Percentiles rank a stretch among this genome's conserved stretches.
Evolutionary conservation across 2,797 vertebrate species (phyloP).

Genomic region (Lateolabrax maculatus): DNA sequence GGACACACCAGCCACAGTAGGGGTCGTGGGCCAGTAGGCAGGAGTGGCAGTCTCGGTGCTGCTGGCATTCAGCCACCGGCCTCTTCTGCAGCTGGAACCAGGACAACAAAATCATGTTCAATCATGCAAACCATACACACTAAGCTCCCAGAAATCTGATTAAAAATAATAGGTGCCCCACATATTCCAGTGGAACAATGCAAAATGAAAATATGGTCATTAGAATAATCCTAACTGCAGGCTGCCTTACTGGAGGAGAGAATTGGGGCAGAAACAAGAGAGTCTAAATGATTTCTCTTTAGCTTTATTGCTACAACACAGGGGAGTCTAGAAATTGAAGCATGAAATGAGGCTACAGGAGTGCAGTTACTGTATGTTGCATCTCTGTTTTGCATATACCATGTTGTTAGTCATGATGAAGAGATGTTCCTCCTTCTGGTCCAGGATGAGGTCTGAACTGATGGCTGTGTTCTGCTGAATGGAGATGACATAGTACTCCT

Average conservation of each 20-base stretch:
- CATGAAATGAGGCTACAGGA: not conserved
- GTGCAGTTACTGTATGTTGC: not conserved
- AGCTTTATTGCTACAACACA: not conserved
- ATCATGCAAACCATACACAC: conserved; percentile 37
- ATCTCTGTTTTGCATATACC: conserved; percentile 76
- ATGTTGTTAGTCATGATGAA: conserved; percentile 94
- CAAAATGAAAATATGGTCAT: conserved; percentile 60
- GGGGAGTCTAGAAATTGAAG: not conserved
- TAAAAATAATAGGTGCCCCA: conserved; percentile 65
- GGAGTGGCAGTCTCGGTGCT: conserved; percentile 90
- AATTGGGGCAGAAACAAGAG: conserved; percentile 49
- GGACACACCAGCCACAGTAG: conserved; percentile 98
- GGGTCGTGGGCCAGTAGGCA: conserved; percentile 93
- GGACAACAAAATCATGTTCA: conserved; percentile 57
- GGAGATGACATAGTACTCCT: conserved; percentile 86
- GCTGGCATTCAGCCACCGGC: conserved; percentile 93
- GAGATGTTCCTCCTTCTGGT: conserved; percentile 90
- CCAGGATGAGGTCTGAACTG: conserved; percentile 93
- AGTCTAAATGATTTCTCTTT: conserved; percentile 10
- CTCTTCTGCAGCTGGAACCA: conserved; percentile 91
- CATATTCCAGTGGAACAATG: conserved; percentile 60
- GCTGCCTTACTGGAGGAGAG: conserved; percentile 10
- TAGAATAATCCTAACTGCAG: conserved; percentile 54
- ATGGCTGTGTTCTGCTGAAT: conserved; percentile 90
- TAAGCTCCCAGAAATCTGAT: conserved; percentile 68